phyloP scores from a whole-genome alignment of 92 coral and sea anemone species.

The Anthopleura xanthogrammica region DNA sequence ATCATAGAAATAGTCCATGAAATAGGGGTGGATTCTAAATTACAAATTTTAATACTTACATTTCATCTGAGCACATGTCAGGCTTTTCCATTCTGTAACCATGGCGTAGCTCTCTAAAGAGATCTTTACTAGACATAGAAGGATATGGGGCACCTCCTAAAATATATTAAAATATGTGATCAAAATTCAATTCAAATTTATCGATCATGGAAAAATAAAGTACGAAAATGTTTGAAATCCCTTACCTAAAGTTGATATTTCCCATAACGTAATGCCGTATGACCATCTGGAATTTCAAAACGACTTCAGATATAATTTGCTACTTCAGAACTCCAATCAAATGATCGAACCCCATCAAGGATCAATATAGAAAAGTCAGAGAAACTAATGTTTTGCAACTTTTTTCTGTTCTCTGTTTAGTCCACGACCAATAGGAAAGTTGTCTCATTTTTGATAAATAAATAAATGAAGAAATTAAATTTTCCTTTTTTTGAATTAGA shows the following conservation, averaged over 20 bases:
- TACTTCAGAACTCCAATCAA: not conserved
- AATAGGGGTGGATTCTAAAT: no score
- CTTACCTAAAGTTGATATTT: conserved; percentile 48
- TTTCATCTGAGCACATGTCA: conserved; percentile 54
- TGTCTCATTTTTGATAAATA: no score
- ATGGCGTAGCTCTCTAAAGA: conserved; percentile 18
- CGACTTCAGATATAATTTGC: not conserved
- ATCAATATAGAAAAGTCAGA: no score
- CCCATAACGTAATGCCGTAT: conserved; percentile 48
- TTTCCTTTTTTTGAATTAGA: no score
- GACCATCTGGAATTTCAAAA: conserved; percentile 40
- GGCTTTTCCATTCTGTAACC: conserved; percentile 63
- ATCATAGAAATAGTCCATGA: no score
- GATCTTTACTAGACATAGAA: conserved; percentile 28
- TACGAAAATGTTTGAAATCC: not conserved
- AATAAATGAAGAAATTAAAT: no score
- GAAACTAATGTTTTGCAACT: no score
- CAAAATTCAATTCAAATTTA: no score
- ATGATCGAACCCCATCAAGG: not conserved
- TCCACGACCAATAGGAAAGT: no score
- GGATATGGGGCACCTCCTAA: conserved; percentile 54
- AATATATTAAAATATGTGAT: no score
- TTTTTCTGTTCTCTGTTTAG: no score
- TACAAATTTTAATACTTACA: conserved; percentile 22
- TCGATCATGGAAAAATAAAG: not conserved